Conservation (phyloP, 1,140 invertebrate species). For the Drosophila micromelanica region DNA sequence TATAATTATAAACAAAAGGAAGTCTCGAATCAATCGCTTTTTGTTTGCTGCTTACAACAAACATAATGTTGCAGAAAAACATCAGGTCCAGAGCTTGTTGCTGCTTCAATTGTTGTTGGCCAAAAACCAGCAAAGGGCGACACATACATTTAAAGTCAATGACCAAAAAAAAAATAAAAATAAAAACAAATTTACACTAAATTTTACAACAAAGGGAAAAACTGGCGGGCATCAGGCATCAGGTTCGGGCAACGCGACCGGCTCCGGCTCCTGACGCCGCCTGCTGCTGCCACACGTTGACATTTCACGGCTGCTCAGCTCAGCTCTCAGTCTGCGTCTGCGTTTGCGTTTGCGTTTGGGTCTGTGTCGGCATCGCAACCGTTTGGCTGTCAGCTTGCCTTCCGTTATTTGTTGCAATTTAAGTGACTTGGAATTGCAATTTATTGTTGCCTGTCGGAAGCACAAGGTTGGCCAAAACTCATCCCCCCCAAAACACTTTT, state of each 20-base stretch:
- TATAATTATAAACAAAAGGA: constrained; percentile 38
- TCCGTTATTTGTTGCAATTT: constrained; percentile 81
- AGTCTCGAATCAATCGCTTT: constrained; percentile 8
- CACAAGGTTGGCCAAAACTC: constrained; percentile 23
- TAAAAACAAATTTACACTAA: constrained; percentile 28
- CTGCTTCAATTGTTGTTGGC: constrained; percentile 7
- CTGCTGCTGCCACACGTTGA: constrained; percentile 67
- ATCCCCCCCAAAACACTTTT: background rate
- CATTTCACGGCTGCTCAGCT: constrained; percentile 52
- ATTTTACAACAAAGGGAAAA: constrained; percentile 36
- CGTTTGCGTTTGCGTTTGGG: constrained; percentile 27
- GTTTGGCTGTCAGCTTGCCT: constrained; percentile 66
- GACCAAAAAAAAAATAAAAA: constrained; percentile 34
- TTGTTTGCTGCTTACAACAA: constrained; percentile 20
- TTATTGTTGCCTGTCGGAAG: constrained; percentile 61
- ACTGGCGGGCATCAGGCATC: too few relatives aligned
- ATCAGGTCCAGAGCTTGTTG: constrained; percentile 37
- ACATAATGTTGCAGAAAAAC: constrained; percentile 43
- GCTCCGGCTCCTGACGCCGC: constrained; percentile 18
- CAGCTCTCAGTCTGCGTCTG: constrained; percentile 18
- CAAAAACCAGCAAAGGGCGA: constrained; percentile 13
- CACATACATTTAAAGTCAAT: constrained; percentile 24
- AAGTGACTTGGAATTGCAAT: constrained; percentile 82
- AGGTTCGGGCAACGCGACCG: background rate
- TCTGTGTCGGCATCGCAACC: constrained; percentile 54